Base-by-base conservation (phyloP, 2,797 vertebrate species). In the Botia kubotai region DNA sequence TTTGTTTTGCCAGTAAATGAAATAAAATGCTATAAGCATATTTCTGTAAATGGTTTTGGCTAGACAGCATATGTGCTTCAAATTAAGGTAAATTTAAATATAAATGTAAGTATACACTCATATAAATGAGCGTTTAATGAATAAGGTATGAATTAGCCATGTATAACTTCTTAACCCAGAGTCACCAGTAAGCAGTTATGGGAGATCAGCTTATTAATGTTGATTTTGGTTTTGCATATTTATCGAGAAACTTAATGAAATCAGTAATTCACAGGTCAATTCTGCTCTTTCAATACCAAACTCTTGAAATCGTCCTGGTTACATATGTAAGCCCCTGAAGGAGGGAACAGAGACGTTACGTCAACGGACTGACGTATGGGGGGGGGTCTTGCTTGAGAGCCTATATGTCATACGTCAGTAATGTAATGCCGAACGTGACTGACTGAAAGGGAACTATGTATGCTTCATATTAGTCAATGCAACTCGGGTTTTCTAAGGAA, bases 161-260 rank as follows among this genome's bases (percentile, higher is more conserved):
- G 13, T 62, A 55, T 55, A n/a, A n/a, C n/a, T n/a, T n/a, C n/a
- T n/a, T n/a, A n/a, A n/a, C 12, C 46, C 36, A 48, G 8, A 62
- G 7, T 3, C 36, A 73, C 36, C 60, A 36, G 46, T 48, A 48
- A 62, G 14, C 21, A 29, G 39, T 1, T 4, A 43, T 7, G 16
- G 17, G 55, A 66, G 7, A 66, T 23, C 1, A 53, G 12, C 6
- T 53, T 12, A 66, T 75, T 53, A 53, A 21, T 66, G 50, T 68
- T 26, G 26, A 75, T 75, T 75, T 11, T 52, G 21, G 55, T 65
- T 57, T 13, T n/a, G n/a, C 63, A 55, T 67, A 67, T 43, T 67
- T 67, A 55, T 50, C 11, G 21, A 60, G 7, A 26, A 21, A 39
- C 33, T n/a, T 67, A 67, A 39, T 11, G 4, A 55, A 39, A 76